Conservation (phyloP, 2,113 vertebrate species). For the Ageneiosus marmoratus region DNA sequence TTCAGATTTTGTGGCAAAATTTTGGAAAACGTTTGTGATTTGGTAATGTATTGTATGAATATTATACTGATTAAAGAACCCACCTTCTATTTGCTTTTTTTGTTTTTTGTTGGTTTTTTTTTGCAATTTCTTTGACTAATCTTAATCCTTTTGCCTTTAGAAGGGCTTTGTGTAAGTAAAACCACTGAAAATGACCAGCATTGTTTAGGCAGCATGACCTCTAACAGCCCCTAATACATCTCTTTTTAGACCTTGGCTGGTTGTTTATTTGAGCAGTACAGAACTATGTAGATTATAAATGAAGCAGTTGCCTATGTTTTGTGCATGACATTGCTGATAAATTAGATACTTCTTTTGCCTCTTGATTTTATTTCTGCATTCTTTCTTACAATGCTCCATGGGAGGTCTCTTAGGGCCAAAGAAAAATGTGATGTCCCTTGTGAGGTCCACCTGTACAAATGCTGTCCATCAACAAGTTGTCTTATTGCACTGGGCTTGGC, state of each 20-base stretch:
- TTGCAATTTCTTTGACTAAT: not conserved
- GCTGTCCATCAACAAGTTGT: constrained; percentile 48
- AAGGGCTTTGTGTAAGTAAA: not conserved
- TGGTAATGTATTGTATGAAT: not conserved
- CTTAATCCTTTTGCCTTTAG: not conserved
- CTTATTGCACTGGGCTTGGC: constrained; percentile 16
- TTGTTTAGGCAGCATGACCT: constrained; percentile 19
- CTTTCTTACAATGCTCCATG: constrained; percentile 34
- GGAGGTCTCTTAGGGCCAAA: constrained; percentile 43
- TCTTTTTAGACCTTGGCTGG: constrained; percentile 29
- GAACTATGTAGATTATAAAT: constrained; percentile 44
- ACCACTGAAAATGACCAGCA: not conserved
- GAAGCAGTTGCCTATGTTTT: constrained; percentile 19
- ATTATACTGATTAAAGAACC: not conserved
- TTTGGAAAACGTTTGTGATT: not conserved
- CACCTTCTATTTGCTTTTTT: no score
- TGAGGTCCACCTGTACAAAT: constrained; percentile 47
- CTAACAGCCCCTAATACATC: not conserved
- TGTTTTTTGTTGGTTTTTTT: no score
- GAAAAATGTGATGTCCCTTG: constrained; percentile 30
- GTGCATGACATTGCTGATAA: constrained; percentile 29
- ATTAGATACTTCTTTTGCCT: constrained; percentile 24
- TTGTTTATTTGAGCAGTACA: constrained; percentile 57
- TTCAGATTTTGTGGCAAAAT: not conserved
- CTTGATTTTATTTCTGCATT: constrained; percentile 32